phyloP scores from a whole-genome alignment of 92 coral and sea anemone species.

The Palythoa caribaeorum region DNA sequence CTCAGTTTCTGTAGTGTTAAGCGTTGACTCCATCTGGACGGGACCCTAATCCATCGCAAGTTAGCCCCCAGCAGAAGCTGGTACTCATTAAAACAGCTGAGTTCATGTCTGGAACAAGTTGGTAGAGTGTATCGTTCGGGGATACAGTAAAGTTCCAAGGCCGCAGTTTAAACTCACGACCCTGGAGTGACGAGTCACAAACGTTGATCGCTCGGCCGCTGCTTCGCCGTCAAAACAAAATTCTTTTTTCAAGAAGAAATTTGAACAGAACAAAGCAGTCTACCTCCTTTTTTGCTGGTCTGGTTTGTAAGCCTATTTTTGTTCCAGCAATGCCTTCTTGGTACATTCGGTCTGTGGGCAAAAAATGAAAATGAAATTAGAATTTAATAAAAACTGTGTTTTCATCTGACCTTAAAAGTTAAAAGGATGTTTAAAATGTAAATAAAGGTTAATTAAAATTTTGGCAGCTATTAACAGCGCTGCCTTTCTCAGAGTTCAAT shows the following conservation, averaged over 20 bases:
- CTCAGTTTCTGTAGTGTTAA: not conserved
- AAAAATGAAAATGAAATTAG: not conserved
- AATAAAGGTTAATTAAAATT: no score
- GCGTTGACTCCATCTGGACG: not conserved
- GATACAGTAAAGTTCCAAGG: not conserved
- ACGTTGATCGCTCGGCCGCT: not conserved
- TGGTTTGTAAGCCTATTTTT: constrained; percentile 66
- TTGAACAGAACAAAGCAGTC: not conserved
- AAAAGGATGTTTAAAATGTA: not conserved
- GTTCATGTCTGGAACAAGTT: not conserved
- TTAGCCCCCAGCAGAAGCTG: no score
- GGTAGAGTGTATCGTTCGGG: not conserved
- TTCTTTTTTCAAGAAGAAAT: not conserved
- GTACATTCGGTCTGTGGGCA: constrained; percentile 71
- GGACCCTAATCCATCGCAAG: no score
- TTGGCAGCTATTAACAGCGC: no score
- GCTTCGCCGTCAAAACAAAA: not conserved
- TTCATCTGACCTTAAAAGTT: not conserved
- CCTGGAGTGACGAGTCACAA: no score
- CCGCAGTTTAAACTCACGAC: not conserved
- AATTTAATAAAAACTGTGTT: not conserved
- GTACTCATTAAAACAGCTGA: not conserved
- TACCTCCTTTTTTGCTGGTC: constrained; percentile 71
- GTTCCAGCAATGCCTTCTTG: constrained; percentile 74
- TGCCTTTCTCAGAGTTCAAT: no score